These are phyloP conservation scores for Caenorhabditis remanei DNA, from an alignment of 1,140 invertebrate species.

Conservation along the genomic window DNA sequence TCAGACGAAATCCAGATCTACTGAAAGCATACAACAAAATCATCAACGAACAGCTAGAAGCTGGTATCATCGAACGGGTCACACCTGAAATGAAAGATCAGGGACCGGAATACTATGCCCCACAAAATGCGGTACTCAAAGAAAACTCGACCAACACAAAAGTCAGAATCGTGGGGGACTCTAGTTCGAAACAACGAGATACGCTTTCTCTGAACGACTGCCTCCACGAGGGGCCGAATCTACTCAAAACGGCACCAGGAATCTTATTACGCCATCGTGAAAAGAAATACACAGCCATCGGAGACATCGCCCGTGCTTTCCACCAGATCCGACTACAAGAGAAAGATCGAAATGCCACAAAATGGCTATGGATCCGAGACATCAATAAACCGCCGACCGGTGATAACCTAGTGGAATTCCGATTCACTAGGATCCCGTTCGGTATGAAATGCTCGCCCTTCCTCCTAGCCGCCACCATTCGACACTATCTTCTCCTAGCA, in stretches of 20 bases:
- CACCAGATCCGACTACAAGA: conserved; percentile 61
- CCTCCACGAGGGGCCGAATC: conserved; percentile 64
- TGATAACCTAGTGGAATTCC: conserved; percentile 20
- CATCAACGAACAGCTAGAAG: not conserved
- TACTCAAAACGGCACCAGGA: conserved; percentile 55
- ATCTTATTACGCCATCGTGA: conserved; percentile 56
- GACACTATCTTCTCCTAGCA: conserved; percentile 44
- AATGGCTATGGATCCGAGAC: conserved; percentile 66
- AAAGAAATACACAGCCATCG: conserved; percentile 50
- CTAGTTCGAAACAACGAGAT: conserved; percentile 71
- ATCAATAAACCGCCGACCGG: not conserved
- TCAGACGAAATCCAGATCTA: not conserved
- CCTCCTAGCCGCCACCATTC: conserved; percentile 55
- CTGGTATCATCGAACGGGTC: conserved; percentile 47
- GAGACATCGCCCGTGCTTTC: conserved; percentile 67
- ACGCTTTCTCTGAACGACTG: conserved; percentile 76
- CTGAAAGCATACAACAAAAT: not conserved
- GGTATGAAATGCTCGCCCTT: conserved; percentile 62
- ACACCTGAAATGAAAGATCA: not conserved
- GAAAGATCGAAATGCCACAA: conserved; percentile 60
- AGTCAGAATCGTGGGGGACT: conserved; percentile 78
- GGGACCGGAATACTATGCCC: conserved; percentile 76
- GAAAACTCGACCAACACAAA: conserved; percentile 72
- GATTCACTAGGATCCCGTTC: conserved; percentile 63
- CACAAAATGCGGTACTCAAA: conserved; percentile 78